Conservation (phyloP, 1,140 invertebrate genomes). For the Drosophila aff. region DNA sequence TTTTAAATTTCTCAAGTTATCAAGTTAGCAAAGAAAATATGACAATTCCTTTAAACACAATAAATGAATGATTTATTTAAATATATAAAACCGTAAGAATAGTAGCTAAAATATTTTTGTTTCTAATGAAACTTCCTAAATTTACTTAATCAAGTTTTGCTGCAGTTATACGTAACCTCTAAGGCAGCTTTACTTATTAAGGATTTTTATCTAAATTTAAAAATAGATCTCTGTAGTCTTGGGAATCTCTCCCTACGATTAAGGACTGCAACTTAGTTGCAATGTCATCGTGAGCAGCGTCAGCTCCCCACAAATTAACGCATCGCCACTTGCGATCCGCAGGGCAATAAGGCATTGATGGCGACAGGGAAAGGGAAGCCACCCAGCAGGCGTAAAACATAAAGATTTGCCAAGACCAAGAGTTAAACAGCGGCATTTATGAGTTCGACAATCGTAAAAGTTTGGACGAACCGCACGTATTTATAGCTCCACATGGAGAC, state of each 20-base stretch:
- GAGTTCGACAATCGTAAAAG: constrained; percentile 74
- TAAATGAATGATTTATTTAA: too few species aligned
- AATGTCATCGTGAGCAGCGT: constrained; percentile 17
- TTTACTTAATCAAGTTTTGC: too few species aligned
- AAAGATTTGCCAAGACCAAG: constrained; percentile 73
- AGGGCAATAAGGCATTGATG: constrained; percentile 11
- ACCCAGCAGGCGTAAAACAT: constrained; percentile 66
- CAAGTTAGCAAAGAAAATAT: too few species aligned
- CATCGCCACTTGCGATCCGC: constrained; percentile 64
- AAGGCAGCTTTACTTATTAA: neutral
- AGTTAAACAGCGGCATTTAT: constrained; percentile 66
- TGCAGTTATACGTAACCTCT: neutral
- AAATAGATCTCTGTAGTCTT: constrained; percentile 7
- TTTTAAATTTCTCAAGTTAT: too few species aligned
- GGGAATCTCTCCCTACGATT: neutral
- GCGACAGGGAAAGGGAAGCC: constrained; percentile 43
- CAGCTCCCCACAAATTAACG: constrained; percentile 66
- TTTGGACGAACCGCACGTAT: constrained; percentile 56
- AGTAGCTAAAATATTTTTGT: too few species aligned
- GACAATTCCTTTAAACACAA: too few species aligned
- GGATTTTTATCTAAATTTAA: neutral
- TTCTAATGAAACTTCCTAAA: too few species aligned
- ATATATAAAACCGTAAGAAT: too few species aligned
- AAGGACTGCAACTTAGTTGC: constrained; percentile 65
- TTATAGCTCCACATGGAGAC: constrained; percentile 74